Percentiles rank a stretch among this genome's conserved stretches.
Conservation (phyloP, 2,797 vertebrate genomes). For the Hozukius guyotensis region DNA sequence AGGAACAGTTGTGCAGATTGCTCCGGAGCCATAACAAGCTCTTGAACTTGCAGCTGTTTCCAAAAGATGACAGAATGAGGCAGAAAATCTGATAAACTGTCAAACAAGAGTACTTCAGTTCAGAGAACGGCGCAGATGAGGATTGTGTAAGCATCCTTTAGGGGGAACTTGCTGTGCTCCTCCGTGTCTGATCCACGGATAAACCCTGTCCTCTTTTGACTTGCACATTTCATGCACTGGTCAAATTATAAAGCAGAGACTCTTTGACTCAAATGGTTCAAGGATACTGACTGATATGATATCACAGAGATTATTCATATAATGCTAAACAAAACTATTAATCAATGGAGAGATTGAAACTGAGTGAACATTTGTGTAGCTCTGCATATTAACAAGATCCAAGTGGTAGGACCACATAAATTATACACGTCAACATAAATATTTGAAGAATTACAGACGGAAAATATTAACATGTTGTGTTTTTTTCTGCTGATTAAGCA, state of each 20-base stretch:
- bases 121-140: not conserved
- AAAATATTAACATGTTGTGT: not conserved
- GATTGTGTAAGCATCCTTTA: constrained; percentile 5
- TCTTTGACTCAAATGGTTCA: not conserved
- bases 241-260: not conserved
- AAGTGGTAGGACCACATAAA: not conserved
- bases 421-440: not conserved
- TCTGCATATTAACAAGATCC: not conserved
- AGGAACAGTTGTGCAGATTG: constrained; percentile 27
- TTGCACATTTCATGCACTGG: not conserved
- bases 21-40: not conserved
- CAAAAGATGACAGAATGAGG: constrained; percentile 22
- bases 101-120: constrained; percentile 21
- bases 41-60: constrained; percentile 40
- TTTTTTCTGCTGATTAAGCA: not conserved
- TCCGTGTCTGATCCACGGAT: constrained; percentile 6
- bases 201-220: not conserved
- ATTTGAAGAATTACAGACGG: not conserved
- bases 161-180: not conserved
- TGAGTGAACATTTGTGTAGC: not conserved
- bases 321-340: not conserved
- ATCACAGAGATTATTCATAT: not conserved
- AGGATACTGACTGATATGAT: not conserved
- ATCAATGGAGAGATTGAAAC: not conserved
- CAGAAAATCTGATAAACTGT: constrained; percentile 40